phyloP scores from a whole-genome alignment of 1,140 invertebrate species.

The Atta texana region DNA sequence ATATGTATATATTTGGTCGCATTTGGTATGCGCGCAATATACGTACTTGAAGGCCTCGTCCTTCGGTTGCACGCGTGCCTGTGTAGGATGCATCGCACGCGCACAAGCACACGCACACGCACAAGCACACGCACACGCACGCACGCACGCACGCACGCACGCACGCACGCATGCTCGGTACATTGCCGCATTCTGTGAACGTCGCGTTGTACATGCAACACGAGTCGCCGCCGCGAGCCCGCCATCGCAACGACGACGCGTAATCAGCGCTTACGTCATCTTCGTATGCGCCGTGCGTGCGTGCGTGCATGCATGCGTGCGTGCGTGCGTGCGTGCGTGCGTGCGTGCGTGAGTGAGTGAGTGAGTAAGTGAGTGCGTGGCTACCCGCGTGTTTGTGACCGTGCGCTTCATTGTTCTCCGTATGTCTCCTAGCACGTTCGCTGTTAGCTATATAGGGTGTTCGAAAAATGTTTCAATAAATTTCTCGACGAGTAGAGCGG shows the following conservation, averaged over 20 bases:
- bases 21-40: slow-evolving; percentile 47
- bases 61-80: slow-evolving; percentile 65
- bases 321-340: background rate
- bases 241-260: slow-evolving; percentile 69
- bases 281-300: slow-evolving; percentile 54
- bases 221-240: slow-evolving; percentile 42
- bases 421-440: slow-evolving; percentile 36
- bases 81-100: background rate
- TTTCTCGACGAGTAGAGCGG: background rate
- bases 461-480: background rate
- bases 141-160: background rate
- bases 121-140: too few species aligned
- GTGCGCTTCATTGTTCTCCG: slow-evolving; percentile 63
- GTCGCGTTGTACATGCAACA: slow-evolving; percentile 66
- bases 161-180: background rate
- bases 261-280: slow-evolving; percentile 78
- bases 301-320: slow-evolving; percentile 47
- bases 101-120: background rate
- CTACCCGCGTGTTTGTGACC: slow-evolving; percentile 38
- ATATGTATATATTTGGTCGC: background rate
- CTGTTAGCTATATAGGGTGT: slow-evolving; percentile 3
- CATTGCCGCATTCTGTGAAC: slow-evolving; percentile 74
- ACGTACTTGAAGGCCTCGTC: slow-evolving; percentile 76
- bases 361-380: slow-evolving; percentile 24
- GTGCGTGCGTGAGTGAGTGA: background rate